Percentiles rank a stretch among this genome's conserved stretches.
Evolutionary conservation across 2,113 vertebrate species (phyloP).

Genomic region (Chloropsis hardwickii): DNA sequence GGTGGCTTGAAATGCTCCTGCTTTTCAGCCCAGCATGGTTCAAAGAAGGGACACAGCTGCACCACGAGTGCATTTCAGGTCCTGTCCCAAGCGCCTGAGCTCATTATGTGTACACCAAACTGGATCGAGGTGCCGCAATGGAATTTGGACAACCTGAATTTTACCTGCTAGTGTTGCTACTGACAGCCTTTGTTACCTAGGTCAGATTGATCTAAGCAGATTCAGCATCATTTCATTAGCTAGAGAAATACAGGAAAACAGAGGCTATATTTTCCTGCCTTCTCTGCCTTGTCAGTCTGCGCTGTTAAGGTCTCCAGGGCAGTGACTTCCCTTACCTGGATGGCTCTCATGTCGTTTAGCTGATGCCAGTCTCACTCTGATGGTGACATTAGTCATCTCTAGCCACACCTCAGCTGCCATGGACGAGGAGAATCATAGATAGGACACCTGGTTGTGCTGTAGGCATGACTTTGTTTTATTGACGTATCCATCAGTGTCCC

Average conservation of each 20-base stretch:
- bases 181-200: neutral
- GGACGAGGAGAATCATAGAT: neutral
- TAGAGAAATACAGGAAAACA: neutral
- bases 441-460: neutral
- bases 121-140: accelerated
- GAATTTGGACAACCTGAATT: neutral
- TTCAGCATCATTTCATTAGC: neutral
- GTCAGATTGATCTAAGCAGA: neutral
- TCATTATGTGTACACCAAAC: neutral
- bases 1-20: neutral
- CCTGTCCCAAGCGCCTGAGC: accelerated
- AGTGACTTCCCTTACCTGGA: neutral
- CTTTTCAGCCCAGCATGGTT: accelerated
- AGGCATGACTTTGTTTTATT: neutral
- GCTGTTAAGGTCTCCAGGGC: neutral
- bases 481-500: neutral
- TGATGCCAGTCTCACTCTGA: neutral
- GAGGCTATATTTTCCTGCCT: neutral
- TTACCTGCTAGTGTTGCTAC: neutral
- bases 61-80: neutral
- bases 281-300: neutral
- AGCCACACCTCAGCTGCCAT: neutral
- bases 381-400: neutral
- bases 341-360: neutral
- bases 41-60: neutral